Base-by-base conservation (phyloP, 2,888 invertebrate species). In the Hemicrepidius hirtus region DNA sequence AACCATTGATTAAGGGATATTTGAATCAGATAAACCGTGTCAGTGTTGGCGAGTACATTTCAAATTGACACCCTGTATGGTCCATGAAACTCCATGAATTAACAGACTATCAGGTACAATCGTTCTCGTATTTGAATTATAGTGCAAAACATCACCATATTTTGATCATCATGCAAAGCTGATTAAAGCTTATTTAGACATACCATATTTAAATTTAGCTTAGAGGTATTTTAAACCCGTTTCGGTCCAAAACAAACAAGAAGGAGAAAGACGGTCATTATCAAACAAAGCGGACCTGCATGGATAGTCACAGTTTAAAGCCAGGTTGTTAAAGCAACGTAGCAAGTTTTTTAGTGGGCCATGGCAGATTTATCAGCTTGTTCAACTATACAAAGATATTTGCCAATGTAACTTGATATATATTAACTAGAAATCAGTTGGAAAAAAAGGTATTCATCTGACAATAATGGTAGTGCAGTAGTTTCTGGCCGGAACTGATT, bases 281-380 rank as follows among this genome's bases (percentile, higher is more conserved):
- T 57, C 65, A 70, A 70, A 70, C 70, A 70, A 70, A 70, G 70
- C 46, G 37, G 53, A 64, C 55, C 69, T 65, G 70, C 59, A 57
- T 65, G 70, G 65, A 68, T 12, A 35, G 35, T 37, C 57, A 70
- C 70, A 16, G 41, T 55, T 37, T 59, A 50, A n/a, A 69, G 65
- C 59, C 53, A 40, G 41, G 32, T 16, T 50, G 40, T 32, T 32
- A 28, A 44, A 69, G 59, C 24, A 65, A 44, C 64, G 35, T 37
- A 21, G 59, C 69, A 44, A 70, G 64, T 70, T 70, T 70, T 69
- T 69, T 70, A 55, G 40, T 41, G 55, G 41, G 41, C 41, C 40
- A 41, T 7, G 40, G 41, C 13, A 44, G 44, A 66, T 66, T 66
- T 41, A 55, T 66, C 57, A 55, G 66, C 66, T 44, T 44, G 53